phyloP scores from a whole-genome alignment of 2,888 invertebrate species.

The Agrilus cyanescens region DNA sequence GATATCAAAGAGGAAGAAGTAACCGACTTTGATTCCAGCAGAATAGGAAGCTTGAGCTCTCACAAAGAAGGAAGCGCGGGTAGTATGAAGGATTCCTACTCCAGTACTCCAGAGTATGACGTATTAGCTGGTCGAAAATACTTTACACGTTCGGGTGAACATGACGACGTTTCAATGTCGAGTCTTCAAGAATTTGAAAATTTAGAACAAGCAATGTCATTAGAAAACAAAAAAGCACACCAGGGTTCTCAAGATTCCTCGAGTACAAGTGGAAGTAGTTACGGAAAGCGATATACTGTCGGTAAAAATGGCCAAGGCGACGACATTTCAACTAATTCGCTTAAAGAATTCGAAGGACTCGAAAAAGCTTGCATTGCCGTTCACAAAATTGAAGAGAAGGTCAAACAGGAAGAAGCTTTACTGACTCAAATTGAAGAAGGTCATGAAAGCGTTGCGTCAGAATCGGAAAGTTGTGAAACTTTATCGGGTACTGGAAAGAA shows the following conservation, averaged over 20 bases:
- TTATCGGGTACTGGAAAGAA: conserved; percentile 49
- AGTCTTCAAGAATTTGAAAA: conserved; percentile 92
- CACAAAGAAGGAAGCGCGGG: conserved; percentile 65
- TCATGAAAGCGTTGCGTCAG: conserved; percentile 41
- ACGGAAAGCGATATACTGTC: conserved; percentile 57
- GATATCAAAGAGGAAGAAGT: conserved; percentile 89
- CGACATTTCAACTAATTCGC: conserved; percentile 73
- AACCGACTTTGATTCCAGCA: conserved; percentile 71
- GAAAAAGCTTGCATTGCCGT: conserved; percentile 82
- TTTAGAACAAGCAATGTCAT: conserved; percentile 70
- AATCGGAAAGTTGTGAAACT: conserved; percentile 48
- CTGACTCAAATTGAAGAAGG: conserved; percentile 44
- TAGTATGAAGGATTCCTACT: conserved; percentile 77
- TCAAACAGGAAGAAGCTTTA: conserved; percentile 74
- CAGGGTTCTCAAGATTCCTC: conserved; percentile 79
- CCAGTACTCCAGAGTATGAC: conserved; percentile 88
- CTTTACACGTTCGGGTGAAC: conserved; percentile 71
- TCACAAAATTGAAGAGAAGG: conserved; percentile 68
- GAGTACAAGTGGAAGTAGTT: conserved; percentile 55
- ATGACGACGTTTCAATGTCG: conserved; percentile 84
- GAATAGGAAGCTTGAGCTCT: conserved; percentile 66
- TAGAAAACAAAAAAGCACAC: conserved; percentile 62
- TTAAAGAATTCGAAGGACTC: conserved; percentile 86
- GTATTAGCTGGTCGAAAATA: conserved; percentile 72
- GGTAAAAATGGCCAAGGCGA: conserved; percentile 69